A percentile compares a stretch with the other conserved stretches of the same genome.
Conservation (phyloP, 2,797 vertebrate genomes). For the Sebastiscus tertius region DNA sequence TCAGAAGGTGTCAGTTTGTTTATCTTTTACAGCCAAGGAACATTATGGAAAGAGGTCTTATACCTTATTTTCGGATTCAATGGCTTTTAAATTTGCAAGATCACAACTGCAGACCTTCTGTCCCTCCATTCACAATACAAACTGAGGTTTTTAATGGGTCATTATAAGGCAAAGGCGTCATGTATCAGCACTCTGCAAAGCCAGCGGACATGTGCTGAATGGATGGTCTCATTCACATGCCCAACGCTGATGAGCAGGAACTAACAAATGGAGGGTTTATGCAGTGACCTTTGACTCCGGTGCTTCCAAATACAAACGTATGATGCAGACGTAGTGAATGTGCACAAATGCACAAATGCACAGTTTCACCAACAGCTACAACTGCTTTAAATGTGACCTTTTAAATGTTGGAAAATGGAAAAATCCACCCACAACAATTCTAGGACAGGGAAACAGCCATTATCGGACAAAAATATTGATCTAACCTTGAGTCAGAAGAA, state of each 20-base stretch:
- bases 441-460: not conserved
- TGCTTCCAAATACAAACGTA: constrained; percentile 4
- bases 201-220: constrained; percentile 46
- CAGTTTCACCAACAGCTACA: not conserved
- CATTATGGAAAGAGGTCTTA: not conserved
- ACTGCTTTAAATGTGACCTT: not conserved
- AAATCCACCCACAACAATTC: not conserved
- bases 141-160: not conserved
- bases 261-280: constrained; percentile 72
- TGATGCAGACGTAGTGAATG: not conserved
- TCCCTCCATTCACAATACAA: constrained; percentile 28
- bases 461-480: not conserved
- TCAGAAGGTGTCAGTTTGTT: not conserved
- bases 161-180: constrained; percentile 21
- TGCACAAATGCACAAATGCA: constrained; percentile 3
- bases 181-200: constrained; percentile 22
- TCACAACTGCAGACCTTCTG: not conserved
- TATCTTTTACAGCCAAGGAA: not conserved
- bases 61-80: not conserved
- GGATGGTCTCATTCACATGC: constrained; percentile 62
- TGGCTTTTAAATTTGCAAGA: not conserved
- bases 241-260: constrained; percentile 37
- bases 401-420: not conserved
- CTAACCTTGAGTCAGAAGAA: constrained; percentile 18
- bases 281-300: constrained; percentile 57